Base-by-base conservation (phyloP, 2,888 invertebrate species). In the Drosophila tripunctata region DNA sequence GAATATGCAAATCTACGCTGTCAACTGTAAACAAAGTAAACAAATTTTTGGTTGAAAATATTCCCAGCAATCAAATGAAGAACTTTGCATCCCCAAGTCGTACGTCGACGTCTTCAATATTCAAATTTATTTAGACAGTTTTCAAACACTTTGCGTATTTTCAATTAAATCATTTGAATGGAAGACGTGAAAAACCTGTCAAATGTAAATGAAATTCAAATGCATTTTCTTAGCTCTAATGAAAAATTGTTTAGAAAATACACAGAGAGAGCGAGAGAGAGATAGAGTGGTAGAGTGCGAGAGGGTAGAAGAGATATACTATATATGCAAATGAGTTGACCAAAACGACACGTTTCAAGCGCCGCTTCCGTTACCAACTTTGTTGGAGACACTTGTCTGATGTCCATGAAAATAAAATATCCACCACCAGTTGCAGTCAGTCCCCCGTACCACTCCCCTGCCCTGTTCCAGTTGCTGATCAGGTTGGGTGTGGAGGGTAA, bases 241-340 rank as follows among this genome's bases (percentile, higher is more conserved):
- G 66, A 54, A 57, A 71, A 71, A 71, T 67, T 36, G 67, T 54
- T 64, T 12, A 64, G 50, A 43, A 52, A 69, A 68, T 48, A n/a
- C n/a, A n/a, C n/a, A n/a, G n/a, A n/a, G n/a, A n/a, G n/a, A n/a
- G n/a, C n/a, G n/a, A n/a, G n/a, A n/a, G n/a, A 24, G 14, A 19
- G 10, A 68, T n/a, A n/a, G n/a, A n/a, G n/a, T n/a, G n/a, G n/a
- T n/a, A n/a, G n/a, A n/a, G n/a, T 44, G 54, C 21, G 21, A 27
- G 40, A 12, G 22, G 7, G 40, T 54, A 55, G 58, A 60, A 62
- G 61, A 41, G 55, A 69, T 66, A 66, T 50, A 67, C 36, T 69
- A 67, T 74, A 67, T 69, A 83, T 83, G 85, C 85, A 85, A 83
- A 83, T 83, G 70, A 85, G 70, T 55, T 64, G 80, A 61, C 54